These are phyloP conservation scores for Nesogale talazaci DNA, from an alignment of 2,113 vertebrate genomes.

Conservation along the genomic window DNA sequence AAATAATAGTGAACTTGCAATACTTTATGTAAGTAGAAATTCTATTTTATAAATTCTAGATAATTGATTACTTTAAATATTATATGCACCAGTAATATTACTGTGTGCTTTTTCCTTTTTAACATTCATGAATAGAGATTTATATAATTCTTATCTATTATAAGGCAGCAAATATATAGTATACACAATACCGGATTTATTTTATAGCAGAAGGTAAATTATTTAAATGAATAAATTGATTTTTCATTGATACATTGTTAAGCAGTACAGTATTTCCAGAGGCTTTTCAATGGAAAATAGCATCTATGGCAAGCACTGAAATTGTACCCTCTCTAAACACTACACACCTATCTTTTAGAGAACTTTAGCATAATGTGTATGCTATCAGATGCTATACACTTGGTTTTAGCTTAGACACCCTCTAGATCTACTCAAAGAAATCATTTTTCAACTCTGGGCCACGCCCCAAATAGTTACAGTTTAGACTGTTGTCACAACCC, in stretches of 20 bases:
- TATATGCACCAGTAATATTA: neutral
- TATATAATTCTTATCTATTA: neutral
- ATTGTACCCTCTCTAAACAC: neutral
- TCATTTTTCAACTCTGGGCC: no score
- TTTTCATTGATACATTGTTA: neutral
- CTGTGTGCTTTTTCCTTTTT: conserved; percentile 45
- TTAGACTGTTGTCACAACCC: no score
- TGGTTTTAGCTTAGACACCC: no score
- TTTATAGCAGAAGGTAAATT: conserved; percentile 39
- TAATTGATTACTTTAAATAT: neutral
- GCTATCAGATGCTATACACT: no score
- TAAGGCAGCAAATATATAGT: neutral
- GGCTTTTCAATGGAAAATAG: neutral
- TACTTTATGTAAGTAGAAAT: conserved; percentile 35
- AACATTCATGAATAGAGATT: conserved; percentile 41
- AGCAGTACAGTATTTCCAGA: neutral
- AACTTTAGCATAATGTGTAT: neutral
- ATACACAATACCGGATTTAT: neutral
- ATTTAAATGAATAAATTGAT: conserved; percentile 9
- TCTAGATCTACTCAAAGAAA: no score
- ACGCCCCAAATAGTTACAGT: no score
- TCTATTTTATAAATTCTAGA: neutral
- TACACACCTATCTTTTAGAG: neutral
- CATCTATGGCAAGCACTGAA: neutral
- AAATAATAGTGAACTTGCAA: neutral